Evolutionary conservation across 2,797 vertebrate species (phyloP), one percentile per base, ranked within the genome.

Genomic region (Heliangelus exortis): DNA sequence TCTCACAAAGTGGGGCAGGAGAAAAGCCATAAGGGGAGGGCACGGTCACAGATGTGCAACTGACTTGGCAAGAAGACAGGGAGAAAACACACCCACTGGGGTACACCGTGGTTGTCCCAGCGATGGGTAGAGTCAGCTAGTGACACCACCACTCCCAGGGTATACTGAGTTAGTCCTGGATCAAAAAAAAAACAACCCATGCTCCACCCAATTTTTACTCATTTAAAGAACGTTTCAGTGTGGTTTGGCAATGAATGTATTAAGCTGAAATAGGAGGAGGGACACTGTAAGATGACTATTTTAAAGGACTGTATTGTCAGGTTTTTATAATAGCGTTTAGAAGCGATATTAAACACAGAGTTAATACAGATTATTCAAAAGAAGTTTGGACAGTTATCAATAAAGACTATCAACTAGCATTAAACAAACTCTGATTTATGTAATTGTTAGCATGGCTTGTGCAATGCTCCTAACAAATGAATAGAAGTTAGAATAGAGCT

Each of bases 401-500:
- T 87, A 80, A 87, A 67, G 57, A 26, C 57, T 87, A 92, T 89
- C 68, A 74, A 78, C 89, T 94, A 80, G 50, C 1, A 2, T 85
- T 84, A 67, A 66, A 96, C 51, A 94, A 92, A 93, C 75, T 36
- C 54, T 77, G 82, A 91, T 89, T 95, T 91, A 67, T 87, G 33
- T 59, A 89, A 85, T 89, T 87, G 84, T 94, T 96, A 88, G 17
- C 58, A 84, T 48, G 57, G 65, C 23, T 93, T 93, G 61, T 92
- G 84, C 89, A 94, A 85, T 71, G 53, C 31, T 93, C 45, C 68
- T 47, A 29, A 85, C 45, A 90, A 95, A 90, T 85, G 72, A 96
- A 92, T 77, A 94, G 89, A 76, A 94, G 45, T 91, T 72, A 87
- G 71, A 90, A 74, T 93, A 89, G 81, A 92, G 87, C 81, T 95